These are phyloP conservation scores for Fragum sueziense DNA, from an alignment of 2,888 invertebrate species.

Conservation along the genomic window DNA sequence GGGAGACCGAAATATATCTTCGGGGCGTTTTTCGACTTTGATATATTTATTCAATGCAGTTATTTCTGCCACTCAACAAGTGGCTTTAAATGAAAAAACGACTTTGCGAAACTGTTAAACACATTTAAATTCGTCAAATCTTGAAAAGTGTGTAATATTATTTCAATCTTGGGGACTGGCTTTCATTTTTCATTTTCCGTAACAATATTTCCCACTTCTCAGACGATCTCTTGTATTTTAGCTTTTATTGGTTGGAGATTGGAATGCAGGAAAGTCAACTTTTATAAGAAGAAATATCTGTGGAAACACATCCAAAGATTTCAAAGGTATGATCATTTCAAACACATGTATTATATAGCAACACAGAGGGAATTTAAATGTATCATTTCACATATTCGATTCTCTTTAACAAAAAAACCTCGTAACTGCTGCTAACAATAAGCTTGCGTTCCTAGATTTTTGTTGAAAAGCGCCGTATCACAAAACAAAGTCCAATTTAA, in stretches of 20 bases:
- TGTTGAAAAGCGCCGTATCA: too few species aligned
- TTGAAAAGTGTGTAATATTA: not conserved
- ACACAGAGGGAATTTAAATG: too few species aligned
- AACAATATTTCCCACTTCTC: not conserved
- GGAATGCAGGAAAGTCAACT: constrained; percentile 4
- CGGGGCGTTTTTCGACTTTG: too few species aligned
- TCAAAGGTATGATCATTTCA: constrained; percentile 9
- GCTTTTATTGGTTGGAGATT: not conserved
- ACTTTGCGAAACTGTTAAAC: not conserved
- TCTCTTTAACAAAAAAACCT: too few species aligned
- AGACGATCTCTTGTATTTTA: not conserved
- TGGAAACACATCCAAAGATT: not conserved
- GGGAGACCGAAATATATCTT: too few species aligned
- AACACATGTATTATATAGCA: too few species aligned
- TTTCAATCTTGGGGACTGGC: not conserved
- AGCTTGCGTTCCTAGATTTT: too few species aligned
- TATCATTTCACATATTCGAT: too few species aligned
- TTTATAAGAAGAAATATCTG: not conserved
- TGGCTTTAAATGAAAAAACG: not conserved
- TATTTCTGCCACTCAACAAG: not conserved
- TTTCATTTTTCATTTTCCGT: not conserved
- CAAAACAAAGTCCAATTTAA: too few species aligned
- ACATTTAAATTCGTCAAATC: not conserved
- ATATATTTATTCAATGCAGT: not conserved
- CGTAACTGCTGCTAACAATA: too few species aligned